Conservation (phyloP, 2,113 vertebrate species). For the Chionodraco myersi region DNA sequence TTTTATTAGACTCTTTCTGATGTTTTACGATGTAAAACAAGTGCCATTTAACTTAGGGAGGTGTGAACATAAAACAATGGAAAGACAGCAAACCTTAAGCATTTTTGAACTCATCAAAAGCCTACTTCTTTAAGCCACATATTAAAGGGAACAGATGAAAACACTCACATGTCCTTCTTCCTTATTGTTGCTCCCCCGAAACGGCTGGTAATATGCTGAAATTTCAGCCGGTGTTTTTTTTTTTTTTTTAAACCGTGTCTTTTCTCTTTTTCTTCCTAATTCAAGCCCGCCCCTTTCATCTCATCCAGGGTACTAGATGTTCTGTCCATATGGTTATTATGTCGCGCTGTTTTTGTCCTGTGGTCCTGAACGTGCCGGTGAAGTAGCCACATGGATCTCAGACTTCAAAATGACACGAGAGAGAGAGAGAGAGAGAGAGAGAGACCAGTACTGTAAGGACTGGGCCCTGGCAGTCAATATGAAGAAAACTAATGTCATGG, state of each 20-base stretch:
- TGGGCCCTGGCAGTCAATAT: no score
- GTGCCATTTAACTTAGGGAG: slow-evolving; percentile 31
- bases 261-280: slow-evolving; percentile 25
- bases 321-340: slow-evolving; percentile 66
- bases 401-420: slow-evolving; percentile 63
- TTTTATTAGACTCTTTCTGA: neutral
- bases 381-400: slow-evolving; percentile 58
- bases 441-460: no score
- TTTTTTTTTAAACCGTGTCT: slow-evolving; percentile 33
- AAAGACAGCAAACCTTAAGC: neutral
- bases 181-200: neutral
- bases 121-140: neutral
- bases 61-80: neutral
- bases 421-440: neutral
- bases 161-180: slow-evolving; percentile 59
- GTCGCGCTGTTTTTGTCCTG: slow-evolving; percentile 27
- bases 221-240: slow-evolving; percentile 17
- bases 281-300: slow-evolving; percentile 3
- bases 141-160: neutral
- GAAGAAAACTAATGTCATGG: no score
- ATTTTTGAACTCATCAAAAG: no score
- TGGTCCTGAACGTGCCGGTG: slow-evolving; percentile 44
- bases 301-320: slow-evolving; percentile 82
- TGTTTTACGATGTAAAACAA: slow-evolving; percentile 34
- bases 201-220: slow-evolving; percentile 1